Evolutionary conservation across 1,140 invertebrate species (phyloP).

Genomic region (Galleria mellonella): DNA sequence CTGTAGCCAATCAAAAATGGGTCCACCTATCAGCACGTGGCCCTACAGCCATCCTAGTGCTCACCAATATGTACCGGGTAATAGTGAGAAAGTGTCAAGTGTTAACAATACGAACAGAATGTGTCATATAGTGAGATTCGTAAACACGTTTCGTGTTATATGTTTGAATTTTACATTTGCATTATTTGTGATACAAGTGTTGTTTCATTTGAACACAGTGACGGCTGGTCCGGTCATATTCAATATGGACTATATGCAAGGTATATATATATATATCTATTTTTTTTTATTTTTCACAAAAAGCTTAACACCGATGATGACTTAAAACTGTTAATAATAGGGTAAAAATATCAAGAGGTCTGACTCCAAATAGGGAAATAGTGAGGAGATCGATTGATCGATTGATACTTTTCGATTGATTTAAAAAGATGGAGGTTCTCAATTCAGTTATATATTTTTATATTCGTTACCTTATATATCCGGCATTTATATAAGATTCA

Average conservation of each 20-base stretch:
- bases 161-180: slow-evolving; percentile 40
- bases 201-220: slow-evolving; percentile 35
- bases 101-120: slow-evolving; percentile 19
- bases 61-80: neutral
- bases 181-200: slow-evolving; percentile 37
- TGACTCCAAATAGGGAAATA: too few relatives aligned
- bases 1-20: slow-evolving; percentile 24
- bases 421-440: too few relatives aligned
- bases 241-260: slow-evolving; percentile 59
- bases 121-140: slow-evolving; percentile 21
- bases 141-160: slow-evolving; percentile 30
- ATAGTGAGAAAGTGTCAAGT: slow-evolving; percentile 12
- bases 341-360: too few relatives aligned
- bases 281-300: slow-evolving; percentile 10
- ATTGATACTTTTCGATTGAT: too few relatives aligned
- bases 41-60: slow-evolving; percentile 27
- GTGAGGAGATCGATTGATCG: too few relatives aligned
- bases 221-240: slow-evolving; percentile 49
- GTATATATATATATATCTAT: too few relatives aligned
- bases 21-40: slow-evolving; percentile 41
- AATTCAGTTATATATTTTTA: too few relatives aligned
- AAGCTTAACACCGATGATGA: too few relatives aligned
- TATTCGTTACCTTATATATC: too few relatives aligned
- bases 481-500: too few relatives aligned
- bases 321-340: too few relatives aligned